phyloP scores from a whole-genome alignment of 37 sponge, comb jelly and placozoan species.

The Halichondria panicea region DNA sequence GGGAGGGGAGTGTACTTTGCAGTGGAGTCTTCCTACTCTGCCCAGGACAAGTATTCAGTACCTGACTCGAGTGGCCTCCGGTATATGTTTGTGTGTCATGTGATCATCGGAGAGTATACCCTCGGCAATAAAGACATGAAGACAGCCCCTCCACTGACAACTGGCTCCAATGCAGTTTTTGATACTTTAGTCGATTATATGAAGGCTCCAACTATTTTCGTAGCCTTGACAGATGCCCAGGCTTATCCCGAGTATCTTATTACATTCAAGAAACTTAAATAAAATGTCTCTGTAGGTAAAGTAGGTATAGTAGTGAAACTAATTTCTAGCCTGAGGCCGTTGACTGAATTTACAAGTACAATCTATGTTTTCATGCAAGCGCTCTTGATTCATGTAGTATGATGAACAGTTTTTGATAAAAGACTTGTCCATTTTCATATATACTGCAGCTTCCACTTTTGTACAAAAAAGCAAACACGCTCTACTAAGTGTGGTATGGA shows the following conservation, averaged over 20 bases:
- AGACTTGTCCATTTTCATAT: too few relatives aligned
- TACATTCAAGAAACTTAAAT: conserved; percentile 28
- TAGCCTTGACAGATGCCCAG: conserved; percentile 63
- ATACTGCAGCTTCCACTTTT: too few relatives aligned
- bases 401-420: too few relatives aligned
- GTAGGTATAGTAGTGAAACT: background rate
- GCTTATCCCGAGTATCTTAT: conserved; percentile 77
- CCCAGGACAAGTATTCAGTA: conserved; percentile 43
- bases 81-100: conserved; percentile 47
- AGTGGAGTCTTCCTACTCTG: conserved; percentile 33
- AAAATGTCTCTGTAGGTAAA: background rate
- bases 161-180: conserved; percentile 16
- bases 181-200: conserved; percentile 68
- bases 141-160: conserved; percentile 31
- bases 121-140: conserved; percentile 25
- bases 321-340: too few relatives aligned
- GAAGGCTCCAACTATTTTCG: conserved; percentile 62
- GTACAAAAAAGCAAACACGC: too few relatives aligned
- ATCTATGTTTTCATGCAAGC: too few relatives aligned
- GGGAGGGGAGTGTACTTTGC: conserved; percentile 75
- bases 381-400: background rate
- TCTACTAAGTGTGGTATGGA: too few relatives aligned
- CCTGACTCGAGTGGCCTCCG: conserved; percentile 31
- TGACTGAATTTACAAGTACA: background rate
- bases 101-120: conserved; percentile 56